Base-by-base conservation (phyloP, 1,140 invertebrate genomes). In the Drosophila lacertosa region DNA sequence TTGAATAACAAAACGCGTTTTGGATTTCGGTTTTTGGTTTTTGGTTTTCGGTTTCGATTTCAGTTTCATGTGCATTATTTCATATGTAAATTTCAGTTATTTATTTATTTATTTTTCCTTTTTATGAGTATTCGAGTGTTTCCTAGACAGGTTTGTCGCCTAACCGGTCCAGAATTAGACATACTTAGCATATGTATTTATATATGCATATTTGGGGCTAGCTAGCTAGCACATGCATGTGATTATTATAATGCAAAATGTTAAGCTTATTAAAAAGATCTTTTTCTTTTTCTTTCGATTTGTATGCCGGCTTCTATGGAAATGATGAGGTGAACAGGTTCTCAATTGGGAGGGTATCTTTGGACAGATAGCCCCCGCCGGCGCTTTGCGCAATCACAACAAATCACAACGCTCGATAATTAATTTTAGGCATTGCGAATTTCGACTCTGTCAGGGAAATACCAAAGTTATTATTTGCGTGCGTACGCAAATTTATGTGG, bases 1-100 rank as follows among this genome's bases (percentile, higher is more conserved):
- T 89, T 88, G 77, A 88, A 89, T 88, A 86, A 81, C 74, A 81
- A 83, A 86, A 86, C 80, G 83, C 82, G 83, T 82, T 88, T 82
- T 62, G 51, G 40, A 54, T 73, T 73, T 73, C 57, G 37, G 54
- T 72, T 72, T 69, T 62, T 33, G 20, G 45, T 59, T 68, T 47
- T n/a, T n/a, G n/a, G n/a, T n/a, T 72, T 69, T 62, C 42, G 20
- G 45, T 59, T 68, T 47, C 78, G 83, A 75, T 89, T 88, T 88
- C 83, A 89, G 53, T 73, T 78, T 72, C 44, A 71, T 68, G 48
- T 63, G 47, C 60, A 74, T 83, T 79, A 78, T 82, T 82, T 77
- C 64, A 71, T 86, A 86, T 81, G 69, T 74, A 71, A 81, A 88
- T 88, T 59, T 53, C 2, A 22, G 22, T 35, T 44, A 29, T 29